These are phyloP conservation scores for Drosophila helvetica DNA, from an alignment of 2,888 invertebrate species.

Conservation along the genomic window DNA sequence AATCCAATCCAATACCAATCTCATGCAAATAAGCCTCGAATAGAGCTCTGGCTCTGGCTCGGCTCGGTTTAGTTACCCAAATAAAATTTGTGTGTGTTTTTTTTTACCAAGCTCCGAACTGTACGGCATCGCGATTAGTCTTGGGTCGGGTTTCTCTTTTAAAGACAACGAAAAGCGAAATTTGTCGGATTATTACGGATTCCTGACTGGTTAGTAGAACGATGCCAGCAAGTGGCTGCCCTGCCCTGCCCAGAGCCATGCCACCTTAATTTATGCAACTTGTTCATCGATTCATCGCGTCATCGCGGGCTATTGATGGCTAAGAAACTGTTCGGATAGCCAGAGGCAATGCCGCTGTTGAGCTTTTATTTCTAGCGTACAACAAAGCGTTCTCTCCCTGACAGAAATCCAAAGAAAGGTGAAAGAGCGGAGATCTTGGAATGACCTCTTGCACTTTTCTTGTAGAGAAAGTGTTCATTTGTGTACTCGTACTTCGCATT, in stretches of 20 bases:
- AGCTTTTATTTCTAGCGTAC: slow-evolving; percentile 33
- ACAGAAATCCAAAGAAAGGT: too few relatives aligned
- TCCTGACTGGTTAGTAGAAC: slow-evolving; percentile 72
- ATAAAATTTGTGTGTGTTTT: slow-evolving; percentile 65
- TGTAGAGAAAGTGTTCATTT: background rate
- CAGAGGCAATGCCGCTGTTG: slow-evolving; percentile 37
- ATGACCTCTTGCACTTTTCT: background rate
- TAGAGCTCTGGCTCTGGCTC: slow-evolving; percentile 9
- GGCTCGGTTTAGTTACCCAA: slow-evolving; percentile 75
- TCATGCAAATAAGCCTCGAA: slow-evolving; percentile 67
- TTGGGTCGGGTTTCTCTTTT: slow-evolving; percentile 80
- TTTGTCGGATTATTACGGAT: slow-evolving; percentile 57
- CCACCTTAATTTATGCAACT: slow-evolving; percentile 73
- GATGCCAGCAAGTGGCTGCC: slow-evolving; percentile 41
- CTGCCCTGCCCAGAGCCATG: slow-evolving; percentile 21
- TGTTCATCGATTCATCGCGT: slow-evolving; percentile 63
- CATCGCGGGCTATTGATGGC: slow-evolving; percentile 45
- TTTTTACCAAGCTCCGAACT: background rate
- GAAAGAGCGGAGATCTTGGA: background rate
- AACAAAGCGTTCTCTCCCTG: background rate
- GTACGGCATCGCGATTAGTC: slow-evolving; percentile 67
- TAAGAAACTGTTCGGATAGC: slow-evolving; percentile 55
- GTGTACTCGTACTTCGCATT: too few relatives aligned
- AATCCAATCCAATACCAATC: slow-evolving; percentile 50
- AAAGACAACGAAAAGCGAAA: slow-evolving; percentile 73